Evolutionary conservation across 2,888 invertebrate species (phyloP).

Genomic region (Drosophila planitibia): DNA sequence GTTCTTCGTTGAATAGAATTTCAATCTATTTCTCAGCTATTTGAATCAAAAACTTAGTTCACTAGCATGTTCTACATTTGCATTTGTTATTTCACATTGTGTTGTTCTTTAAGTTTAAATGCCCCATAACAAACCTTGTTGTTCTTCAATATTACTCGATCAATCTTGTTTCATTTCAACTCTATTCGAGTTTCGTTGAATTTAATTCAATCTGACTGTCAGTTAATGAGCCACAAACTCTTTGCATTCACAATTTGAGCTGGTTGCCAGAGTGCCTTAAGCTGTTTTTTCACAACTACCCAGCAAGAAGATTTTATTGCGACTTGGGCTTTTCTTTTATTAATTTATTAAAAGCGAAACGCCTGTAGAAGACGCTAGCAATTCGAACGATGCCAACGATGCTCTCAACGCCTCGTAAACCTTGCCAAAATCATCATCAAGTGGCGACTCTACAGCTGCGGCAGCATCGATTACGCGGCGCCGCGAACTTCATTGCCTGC

Average conservation of each 20-base stretch:
- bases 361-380: conserved; percentile 33
- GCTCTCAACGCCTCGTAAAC: conserved; percentile 71
- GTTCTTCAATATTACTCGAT: not conserved
- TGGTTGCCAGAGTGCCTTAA: conserved; percentile 16
- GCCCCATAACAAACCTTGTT: not conserved
- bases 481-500: conserved; percentile 19
- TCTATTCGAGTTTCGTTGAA: conserved; percentile 19
- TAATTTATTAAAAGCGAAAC: conserved; percentile 76
- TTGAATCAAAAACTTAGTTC: not conserved
- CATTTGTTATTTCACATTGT: not conserved
- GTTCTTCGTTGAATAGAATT: not conserved
- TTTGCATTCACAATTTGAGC: conserved; percentile 23
- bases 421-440: conserved; percentile 67
- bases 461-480: conserved; percentile 4
- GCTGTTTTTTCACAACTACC: conserved; percentile 27
- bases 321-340: conserved; percentile 50
- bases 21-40: not conserved
- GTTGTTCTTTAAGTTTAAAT: not conserved
- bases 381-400: conserved; percentile 40
- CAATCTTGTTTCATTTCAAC: not conserved
- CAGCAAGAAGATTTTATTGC: conserved; percentile 36
- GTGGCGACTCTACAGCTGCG: conserved; percentile 32
- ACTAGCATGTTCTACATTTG: not conserved
- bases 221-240: conserved; percentile 67
- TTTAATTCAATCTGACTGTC: conserved; percentile 32